phyloP scores from a whole-genome alignment of 2,888 invertebrate species.

The Blera fallax region DNA sequence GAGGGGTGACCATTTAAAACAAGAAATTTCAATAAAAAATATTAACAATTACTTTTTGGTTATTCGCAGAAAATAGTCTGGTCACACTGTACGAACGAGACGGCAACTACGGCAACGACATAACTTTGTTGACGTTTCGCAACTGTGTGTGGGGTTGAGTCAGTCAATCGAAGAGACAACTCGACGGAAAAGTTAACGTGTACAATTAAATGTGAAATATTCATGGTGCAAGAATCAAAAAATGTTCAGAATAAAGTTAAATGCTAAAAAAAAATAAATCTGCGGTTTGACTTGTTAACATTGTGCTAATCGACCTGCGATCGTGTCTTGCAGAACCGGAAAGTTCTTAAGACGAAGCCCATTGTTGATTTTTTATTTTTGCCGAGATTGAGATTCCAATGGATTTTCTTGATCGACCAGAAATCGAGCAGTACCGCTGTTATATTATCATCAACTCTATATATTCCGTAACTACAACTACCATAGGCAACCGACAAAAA shows the following conservation, averaged over 20 bases:
- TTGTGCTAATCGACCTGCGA: neutral
- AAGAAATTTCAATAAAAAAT: too few relatives aligned
- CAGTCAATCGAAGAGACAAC: slow-evolving; percentile 25
- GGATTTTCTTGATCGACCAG: slow-evolving; percentile 38
- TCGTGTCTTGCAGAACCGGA: slow-evolving; percentile 27
- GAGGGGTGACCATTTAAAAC: too few relatives aligned
- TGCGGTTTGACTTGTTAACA: slow-evolving; percentile 4
- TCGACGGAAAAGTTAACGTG: slow-evolving; percentile 4
- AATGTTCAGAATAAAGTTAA: neutral
- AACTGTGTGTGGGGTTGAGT: slow-evolving; percentile 27
- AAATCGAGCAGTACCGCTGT: slow-evolving; percentile 16
- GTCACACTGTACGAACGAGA: neutral
- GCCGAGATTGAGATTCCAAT: slow-evolving; percentile 1
- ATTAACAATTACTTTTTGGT: too few relatives aligned
- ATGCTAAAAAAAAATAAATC: neutral
- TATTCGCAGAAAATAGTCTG: too few relatives aligned
- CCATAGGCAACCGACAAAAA: slow-evolving; percentile 41
- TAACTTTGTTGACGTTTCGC: slow-evolving; percentile 49
- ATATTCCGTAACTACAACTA: slow-evolving; percentile 43
- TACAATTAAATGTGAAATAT: neutral
- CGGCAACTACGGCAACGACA: neutral
- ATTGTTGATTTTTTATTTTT: slow-evolving; percentile 1
- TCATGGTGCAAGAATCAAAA: neutral
- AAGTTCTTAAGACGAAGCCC: slow-evolving; percentile 22
- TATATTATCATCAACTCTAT: slow-evolving; percentile 22